A percentile compares a stretch with the other conserved stretches of the same genome.
These are phyloP conservation scores for Diorhabda carinulata DNA, from an alignment of 1,140 invertebrate genomes.

Conservation along the genomic window DNA sequence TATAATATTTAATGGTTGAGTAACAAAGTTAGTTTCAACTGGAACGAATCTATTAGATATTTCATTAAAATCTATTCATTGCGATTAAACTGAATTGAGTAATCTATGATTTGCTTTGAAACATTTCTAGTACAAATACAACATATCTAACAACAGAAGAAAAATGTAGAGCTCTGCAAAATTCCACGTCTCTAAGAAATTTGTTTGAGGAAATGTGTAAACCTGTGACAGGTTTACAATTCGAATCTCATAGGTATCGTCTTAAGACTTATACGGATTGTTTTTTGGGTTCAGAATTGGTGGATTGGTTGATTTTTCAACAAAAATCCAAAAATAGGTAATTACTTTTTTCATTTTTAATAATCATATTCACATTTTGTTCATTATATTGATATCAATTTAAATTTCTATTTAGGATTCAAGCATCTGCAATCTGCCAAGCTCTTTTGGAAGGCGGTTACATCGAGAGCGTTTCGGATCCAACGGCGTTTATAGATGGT, in stretches of 20 bases:
- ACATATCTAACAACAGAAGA: slow-evolving; percentile 58
- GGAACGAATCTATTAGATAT: no score
- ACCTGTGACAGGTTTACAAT: slow-evolving; percentile 52
- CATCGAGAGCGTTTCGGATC: slow-evolving; percentile 61
- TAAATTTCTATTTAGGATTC: slow-evolving; percentile 54
- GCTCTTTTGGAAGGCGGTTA: slow-evolving; percentile 73
- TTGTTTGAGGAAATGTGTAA: slow-evolving; percentile 70
- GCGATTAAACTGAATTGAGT: no score
- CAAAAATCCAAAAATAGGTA: slow-evolving; percentile 59
- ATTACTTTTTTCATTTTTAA: slow-evolving; percentile 19
- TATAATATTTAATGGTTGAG: no score
- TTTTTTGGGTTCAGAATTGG: slow-evolving; percentile 67
- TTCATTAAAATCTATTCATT: no score
- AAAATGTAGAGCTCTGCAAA: slow-evolving; percentile 62
- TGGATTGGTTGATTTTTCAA: slow-evolving; percentile 72
- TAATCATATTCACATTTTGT: slow-evolving; percentile 35
- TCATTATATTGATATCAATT: slow-evolving; percentile 16
- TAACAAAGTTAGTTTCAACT: no score
- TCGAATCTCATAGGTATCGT: slow-evolving; percentile 62
- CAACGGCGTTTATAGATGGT: slow-evolving; percentile 51
- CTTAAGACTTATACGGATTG: slow-evolving; percentile 64
- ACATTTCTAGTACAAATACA: slow-evolving; percentile 25
- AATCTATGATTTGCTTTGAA: no score
- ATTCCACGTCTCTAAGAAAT: slow-evolving; percentile 67
- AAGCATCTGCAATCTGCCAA: slow-evolving; percentile 77